phyloP scores from a whole-genome alignment of 64 coral and sea anemone species.

The Montipora cactus region DNA sequence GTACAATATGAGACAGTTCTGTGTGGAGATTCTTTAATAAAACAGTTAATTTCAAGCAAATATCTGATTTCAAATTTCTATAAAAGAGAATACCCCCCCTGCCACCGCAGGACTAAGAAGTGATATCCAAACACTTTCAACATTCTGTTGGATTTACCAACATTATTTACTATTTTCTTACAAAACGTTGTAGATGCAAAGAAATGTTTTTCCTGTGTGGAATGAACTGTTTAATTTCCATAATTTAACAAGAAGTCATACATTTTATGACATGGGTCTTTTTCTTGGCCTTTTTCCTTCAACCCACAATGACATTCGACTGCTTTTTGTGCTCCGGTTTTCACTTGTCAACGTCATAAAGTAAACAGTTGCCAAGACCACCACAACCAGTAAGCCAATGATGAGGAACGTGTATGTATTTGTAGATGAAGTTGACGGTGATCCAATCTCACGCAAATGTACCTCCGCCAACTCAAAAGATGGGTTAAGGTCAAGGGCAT shows the following conservation, averaged over 20 bases:
- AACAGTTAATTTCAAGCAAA: constrained; percentile 39
- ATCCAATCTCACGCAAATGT: constrained; percentile 89
- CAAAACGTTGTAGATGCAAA: background rate
- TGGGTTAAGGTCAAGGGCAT: constrained; percentile 92
- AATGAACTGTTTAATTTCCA: background rate
- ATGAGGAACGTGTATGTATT: constrained; percentile 97
- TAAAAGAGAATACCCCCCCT: constrained; percentile 5
- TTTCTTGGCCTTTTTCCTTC: constrained; percentile 83
- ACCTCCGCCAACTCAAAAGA: constrained; percentile 95
- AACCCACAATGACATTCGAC: constrained; percentile 72
- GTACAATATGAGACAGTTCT: background rate
- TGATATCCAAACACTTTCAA: background rate
- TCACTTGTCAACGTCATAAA: constrained; percentile 93
- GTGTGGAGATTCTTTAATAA: constrained; percentile 32
- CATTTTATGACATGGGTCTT: constrained; percentile 64
- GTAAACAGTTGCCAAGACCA: constrained; percentile 91
- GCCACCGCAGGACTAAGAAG: background rate
- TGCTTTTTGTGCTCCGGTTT: constrained; percentile 71
- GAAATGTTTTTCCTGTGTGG: background rate
- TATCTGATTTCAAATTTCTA: constrained; percentile 56
- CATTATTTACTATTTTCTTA: background rate
- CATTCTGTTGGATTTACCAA: background rate
- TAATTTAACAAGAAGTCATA: background rate
- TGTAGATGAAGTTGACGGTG: constrained; percentile 69
- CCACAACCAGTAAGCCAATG: constrained; percentile 87